Evolutionary conservation across 2,888 invertebrate genomes (phyloP).

Genomic region (Andrena trimmerana): DNA sequence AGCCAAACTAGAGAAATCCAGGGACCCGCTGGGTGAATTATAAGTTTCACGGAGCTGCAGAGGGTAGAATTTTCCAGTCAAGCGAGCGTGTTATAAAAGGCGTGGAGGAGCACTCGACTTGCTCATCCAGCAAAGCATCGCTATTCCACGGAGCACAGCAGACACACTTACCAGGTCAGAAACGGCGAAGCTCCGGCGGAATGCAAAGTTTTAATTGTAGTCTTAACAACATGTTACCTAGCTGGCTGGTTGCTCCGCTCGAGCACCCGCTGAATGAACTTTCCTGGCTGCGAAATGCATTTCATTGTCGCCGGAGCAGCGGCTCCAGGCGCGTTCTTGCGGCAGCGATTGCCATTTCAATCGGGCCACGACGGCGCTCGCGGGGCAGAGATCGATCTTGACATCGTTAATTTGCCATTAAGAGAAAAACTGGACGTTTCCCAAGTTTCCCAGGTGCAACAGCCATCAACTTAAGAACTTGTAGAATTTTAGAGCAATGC

Average conservation of each 20-base stretch:
- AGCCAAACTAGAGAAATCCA: conserved; percentile 13
- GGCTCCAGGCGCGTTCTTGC: conserved; percentile 19
- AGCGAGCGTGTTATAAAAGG: conserved; percentile 37
- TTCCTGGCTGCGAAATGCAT: conserved; percentile 17
- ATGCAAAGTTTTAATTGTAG: conserved; percentile 66
- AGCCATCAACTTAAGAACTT: background rate
- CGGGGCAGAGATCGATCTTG: too few species aligned
- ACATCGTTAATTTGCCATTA: background rate
- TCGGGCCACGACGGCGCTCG: conserved; percentile 12
- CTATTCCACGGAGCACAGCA: conserved; percentile 29
- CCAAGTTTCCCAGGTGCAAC: too few species aligned
- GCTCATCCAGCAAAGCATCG: conserved; percentile 38
- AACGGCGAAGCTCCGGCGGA: conserved; percentile 12
- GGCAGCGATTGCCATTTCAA: conserved; percentile 21
- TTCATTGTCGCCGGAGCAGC: conserved; percentile 27
- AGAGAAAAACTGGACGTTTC: too few species aligned
- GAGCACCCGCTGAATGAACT: conserved; percentile 13
- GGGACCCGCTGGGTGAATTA: conserved; percentile 19
- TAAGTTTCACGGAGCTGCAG: conserved; percentile 33
- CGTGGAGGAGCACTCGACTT: conserved; percentile 4
- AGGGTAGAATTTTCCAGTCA: conserved; percentile 48
- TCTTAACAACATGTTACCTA: conserved; percentile 62
- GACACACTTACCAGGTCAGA: conserved; percentile 13
- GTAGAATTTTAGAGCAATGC: background rate
- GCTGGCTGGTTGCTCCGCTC: conserved; percentile 2